Evolutionary conservation across 1,140 invertebrate genomes (phyloP).

Genomic region (Caenorhabditis briggsae): DNA sequence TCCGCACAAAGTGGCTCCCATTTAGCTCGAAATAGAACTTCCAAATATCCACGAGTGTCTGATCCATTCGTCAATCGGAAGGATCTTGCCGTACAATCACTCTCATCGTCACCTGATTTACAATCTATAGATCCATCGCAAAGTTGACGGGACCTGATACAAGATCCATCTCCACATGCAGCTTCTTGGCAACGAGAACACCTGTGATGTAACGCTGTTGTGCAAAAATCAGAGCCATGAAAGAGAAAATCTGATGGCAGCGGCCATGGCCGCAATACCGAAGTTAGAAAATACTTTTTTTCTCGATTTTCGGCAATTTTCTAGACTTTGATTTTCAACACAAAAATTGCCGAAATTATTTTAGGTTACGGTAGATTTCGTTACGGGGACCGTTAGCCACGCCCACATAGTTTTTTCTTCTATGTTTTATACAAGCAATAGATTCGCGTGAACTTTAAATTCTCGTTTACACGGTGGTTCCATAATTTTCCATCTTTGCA

Average conservation of each 20-base stretch:
- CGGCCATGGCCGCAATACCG: no score
- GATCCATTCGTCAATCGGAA: constrained; percentile 55
- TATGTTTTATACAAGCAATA: no score
- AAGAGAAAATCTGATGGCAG: no score
- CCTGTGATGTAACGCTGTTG: neutral
- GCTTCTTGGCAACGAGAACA: constrained; percentile 58
- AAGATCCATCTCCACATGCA: constrained; percentile 57
- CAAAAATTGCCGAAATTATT: no score
- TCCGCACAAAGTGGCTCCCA: constrained; percentile 60
- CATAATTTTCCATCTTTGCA: neutral
- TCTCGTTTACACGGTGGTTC: neutral
- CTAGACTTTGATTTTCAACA: no score
- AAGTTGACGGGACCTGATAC: constrained; percentile 39
- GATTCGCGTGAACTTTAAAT: neutral
- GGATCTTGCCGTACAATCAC: constrained; percentile 34
- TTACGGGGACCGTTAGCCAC: no score
- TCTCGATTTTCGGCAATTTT: no score
- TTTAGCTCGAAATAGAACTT: constrained; percentile 43
- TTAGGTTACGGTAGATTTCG: no score
- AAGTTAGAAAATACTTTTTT: no score
- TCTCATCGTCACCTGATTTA: constrained; percentile 55
- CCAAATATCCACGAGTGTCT: constrained; percentile 56
- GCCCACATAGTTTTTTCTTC: no score
- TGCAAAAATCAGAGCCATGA: no score
- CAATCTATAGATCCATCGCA: constrained; percentile 55